phyloP scores from a whole-genome alignment of 2,888 invertebrate species.

The Leptogaster cylindrica region DNA sequence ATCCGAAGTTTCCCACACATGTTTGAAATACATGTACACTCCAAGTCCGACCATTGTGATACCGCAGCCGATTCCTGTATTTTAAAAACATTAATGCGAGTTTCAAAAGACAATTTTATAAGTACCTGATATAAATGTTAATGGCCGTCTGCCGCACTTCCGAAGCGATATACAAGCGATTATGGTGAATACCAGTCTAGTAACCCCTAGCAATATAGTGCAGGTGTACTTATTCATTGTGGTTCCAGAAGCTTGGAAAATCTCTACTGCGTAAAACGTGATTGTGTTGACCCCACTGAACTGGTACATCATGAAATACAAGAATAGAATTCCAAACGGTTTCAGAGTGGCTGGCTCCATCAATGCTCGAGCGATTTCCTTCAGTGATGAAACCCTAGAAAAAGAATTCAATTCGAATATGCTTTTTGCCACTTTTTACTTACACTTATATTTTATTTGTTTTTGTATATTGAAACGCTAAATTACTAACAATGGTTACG shows the following conservation, averaged over 20 bases:
- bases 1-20: slow-evolving; percentile 63
- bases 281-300: slow-evolving; percentile 74
- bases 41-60: slow-evolving; percentile 68
- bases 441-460: too few relatives aligned
- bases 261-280: slow-evolving; percentile 73
- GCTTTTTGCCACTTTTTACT: too few relatives aligned
- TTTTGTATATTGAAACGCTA: too few relatives aligned
- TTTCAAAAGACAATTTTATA: too few relatives aligned
- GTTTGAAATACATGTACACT: slow-evolving; percentile 67
- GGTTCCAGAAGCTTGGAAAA: slow-evolving; percentile 69
- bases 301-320: slow-evolving; percentile 74
- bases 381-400: slow-evolving; percentile 49
- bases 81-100: background rate
- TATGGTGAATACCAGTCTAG: slow-evolving; percentile 69
- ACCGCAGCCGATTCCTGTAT: slow-evolving; percentile 68
- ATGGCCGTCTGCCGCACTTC: slow-evolving; percentile 67
- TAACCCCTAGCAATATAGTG: slow-evolving; percentile 68
- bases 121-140: slow-evolving; percentile 71
- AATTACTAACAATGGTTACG: too few relatives aligned
- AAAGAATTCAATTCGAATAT: background rate
- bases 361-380: slow-evolving; percentile 66
- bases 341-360: slow-evolving; percentile 69
- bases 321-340: slow-evolving; percentile 68
- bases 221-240: slow-evolving; percentile 66
- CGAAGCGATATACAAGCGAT: slow-evolving; percentile 69